Percentiles rank a stretch among this genome's conserved stretches.
These are phyloP conservation scores for Luscinia luscinia DNA, from an alignment of 2,797 vertebrate genomes.

Conservation along the genomic window DNA sequence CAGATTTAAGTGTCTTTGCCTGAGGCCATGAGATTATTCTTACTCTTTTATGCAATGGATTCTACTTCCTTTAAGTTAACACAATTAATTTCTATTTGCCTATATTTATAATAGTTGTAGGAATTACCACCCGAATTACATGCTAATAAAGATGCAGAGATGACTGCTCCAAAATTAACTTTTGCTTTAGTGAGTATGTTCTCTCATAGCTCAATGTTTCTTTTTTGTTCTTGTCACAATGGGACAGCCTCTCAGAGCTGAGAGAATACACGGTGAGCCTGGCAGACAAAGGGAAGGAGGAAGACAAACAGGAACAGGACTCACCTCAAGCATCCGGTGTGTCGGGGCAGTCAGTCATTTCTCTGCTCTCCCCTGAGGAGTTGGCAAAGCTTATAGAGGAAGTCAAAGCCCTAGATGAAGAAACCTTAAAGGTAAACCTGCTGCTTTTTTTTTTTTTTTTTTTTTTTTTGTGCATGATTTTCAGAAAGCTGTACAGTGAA, in stretches of 20 bases:
- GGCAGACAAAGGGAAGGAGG: constrained; percentile 65
- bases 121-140: background rate
- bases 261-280: constrained; percentile 82
- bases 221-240: background rate
- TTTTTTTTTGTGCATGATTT: background rate
- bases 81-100: background rate
- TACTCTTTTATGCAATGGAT: background rate
- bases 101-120: background rate
- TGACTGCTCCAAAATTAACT: background rate
- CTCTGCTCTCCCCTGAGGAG: constrained; percentile 86
- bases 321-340: constrained; percentile 56
- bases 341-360: constrained; percentile 86
- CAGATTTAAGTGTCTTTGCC: background rate
- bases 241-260: constrained; percentile 86
- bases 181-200: background rate
- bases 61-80: background rate
- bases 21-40: background rate
- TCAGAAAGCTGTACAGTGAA: background rate
- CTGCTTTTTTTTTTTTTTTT: background rate
- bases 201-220: background rate
- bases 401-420: constrained; percentile 87
- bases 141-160: background rate
- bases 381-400: constrained; percentile 87
- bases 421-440: constrained; percentile 84
- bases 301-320: constrained; percentile 36